Evolutionary conservation across 2,888 invertebrate genomes (phyloP).

Genomic region (Autographa gamma): DNA sequence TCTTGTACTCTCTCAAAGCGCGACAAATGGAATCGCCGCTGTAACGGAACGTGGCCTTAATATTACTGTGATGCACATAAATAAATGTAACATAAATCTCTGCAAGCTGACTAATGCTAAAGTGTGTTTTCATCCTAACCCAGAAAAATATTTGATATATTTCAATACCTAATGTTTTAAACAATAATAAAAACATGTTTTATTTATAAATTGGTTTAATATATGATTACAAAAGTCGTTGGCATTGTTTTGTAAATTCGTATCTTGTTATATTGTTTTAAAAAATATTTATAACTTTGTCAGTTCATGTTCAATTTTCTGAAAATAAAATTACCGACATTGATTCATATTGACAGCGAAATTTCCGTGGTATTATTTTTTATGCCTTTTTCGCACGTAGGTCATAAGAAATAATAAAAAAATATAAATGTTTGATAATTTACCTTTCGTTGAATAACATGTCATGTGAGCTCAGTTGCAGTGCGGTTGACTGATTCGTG

Average conservation of each 20-base stretch:
- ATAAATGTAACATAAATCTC: constrained; percentile 12
- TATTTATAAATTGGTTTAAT: constrained; percentile 22
- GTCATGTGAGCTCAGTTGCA: constrained; percentile 41
- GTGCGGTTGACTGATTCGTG: constrained; percentile 27
- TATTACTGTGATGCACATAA: constrained; percentile 14
- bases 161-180: constrained; percentile 4
- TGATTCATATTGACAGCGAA: neutral
- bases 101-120: neutral
- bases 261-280: constrained; percentile 29
- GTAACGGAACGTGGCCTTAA: constrained; percentile 17
- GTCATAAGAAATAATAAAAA: neutral
- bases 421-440: neutral
- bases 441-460: constrained; percentile 30
- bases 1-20: constrained; percentile 8
- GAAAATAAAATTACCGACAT: constrained; percentile 13
- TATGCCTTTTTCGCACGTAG: constrained; percentile 9
- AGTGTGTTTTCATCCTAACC: constrained; percentile 34
- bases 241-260: constrained; percentile 11
- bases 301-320: constrained; percentile 29
- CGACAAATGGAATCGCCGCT: constrained; percentile 2
- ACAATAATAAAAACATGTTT: constrained; percentile 27
- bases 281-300: constrained; percentile 11
- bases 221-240: constrained; percentile 2
- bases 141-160: constrained; percentile 6
- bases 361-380: constrained; percentile 10